Conservation (phyloP, 2,888 invertebrate species). For the Nomada fucata region DNA sequence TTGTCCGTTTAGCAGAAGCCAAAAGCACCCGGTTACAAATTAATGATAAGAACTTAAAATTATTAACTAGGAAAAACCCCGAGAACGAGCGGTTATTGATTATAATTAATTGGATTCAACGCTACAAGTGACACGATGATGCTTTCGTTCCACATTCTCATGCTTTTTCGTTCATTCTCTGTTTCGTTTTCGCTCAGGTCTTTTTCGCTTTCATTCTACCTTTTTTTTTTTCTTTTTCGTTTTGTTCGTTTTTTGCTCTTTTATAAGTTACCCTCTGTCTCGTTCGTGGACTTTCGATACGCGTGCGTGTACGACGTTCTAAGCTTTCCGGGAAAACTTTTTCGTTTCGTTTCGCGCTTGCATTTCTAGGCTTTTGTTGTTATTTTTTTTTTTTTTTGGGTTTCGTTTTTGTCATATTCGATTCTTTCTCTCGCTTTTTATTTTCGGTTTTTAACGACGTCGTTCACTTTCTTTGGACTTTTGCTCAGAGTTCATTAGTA, state of each 20-base stretch:
- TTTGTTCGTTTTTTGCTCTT: background rate
- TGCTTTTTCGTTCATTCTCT: constrained; percentile 43
- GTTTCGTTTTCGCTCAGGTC: constrained; percentile 48
- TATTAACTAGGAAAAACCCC: constrained; percentile 57
- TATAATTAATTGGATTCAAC: constrained; percentile 46
- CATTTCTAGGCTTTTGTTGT: too few species aligned
- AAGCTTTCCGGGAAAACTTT: constrained; percentile 28
- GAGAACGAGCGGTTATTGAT: constrained; percentile 64
- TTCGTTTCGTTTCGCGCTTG: constrained; percentile 72
- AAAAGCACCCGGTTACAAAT: constrained; percentile 66
- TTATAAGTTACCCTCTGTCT: constrained; percentile 22
- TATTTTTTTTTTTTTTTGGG: background rate
- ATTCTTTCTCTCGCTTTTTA: constrained; percentile 55
- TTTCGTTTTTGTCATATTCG: constrained; percentile 31
- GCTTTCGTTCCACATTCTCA: constrained; percentile 46
- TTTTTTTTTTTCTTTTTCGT: constrained; percentile 7
- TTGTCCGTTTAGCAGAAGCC: constrained; percentile 62
- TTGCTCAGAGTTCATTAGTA: constrained; percentile 82
- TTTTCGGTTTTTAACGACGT: constrained; percentile 53
- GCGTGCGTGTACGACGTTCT: constrained; percentile 39
- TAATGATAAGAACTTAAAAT: constrained; percentile 54
- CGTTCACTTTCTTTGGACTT: constrained; percentile 67
- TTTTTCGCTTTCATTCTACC: constrained; percentile 38
- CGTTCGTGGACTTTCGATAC: constrained; percentile 62
- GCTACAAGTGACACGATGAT: constrained; percentile 40